Conservation (phyloP, 2,113 vertebrate genomes). For the Gila orcuttii region DNA sequence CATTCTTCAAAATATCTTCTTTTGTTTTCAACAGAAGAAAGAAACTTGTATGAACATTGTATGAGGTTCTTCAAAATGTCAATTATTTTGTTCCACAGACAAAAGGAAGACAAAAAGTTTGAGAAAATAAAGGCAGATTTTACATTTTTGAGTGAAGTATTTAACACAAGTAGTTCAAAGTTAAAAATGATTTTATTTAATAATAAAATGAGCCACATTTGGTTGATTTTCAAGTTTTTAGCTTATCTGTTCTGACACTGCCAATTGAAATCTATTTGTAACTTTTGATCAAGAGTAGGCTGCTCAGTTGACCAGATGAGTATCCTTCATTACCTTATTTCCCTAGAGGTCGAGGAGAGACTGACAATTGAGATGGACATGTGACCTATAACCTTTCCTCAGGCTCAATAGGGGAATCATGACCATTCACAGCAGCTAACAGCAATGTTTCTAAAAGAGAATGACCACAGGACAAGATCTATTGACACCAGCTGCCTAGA, state of each 20-base stretch:
- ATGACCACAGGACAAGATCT: conserved; percentile 52
- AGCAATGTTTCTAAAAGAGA: conserved; percentile 47
- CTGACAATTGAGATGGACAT: conserved; percentile 56
- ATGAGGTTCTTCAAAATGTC: neutral
- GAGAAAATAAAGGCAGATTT: too few species aligned
- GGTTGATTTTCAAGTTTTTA: neutral
- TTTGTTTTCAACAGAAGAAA: too few species aligned
- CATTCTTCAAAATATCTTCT: too few species aligned
- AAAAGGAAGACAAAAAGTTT: neutral
- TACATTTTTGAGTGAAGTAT: neutral
- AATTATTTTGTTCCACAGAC: neutral
- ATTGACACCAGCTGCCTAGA: conserved; percentile 41
- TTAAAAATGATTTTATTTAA: neutral
- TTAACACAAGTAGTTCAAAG: neutral
- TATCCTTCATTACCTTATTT: conserved; percentile 57
- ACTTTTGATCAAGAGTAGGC: neutral
- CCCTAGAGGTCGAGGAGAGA: conserved; percentile 58
- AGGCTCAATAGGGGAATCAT: conserved; percentile 59
- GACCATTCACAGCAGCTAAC: conserved; percentile 42
- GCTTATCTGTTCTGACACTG: neutral
- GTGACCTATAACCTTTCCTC: conserved; percentile 62
- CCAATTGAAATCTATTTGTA: conserved; percentile 13
- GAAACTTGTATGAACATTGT: neutral
- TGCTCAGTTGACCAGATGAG: conserved; percentile 46
- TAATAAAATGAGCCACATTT: neutral